Evolutionary conservation across 2,797 vertebrate genomes (phyloP).

Genomic region (Pipistrellus pipistrellus): DNA sequence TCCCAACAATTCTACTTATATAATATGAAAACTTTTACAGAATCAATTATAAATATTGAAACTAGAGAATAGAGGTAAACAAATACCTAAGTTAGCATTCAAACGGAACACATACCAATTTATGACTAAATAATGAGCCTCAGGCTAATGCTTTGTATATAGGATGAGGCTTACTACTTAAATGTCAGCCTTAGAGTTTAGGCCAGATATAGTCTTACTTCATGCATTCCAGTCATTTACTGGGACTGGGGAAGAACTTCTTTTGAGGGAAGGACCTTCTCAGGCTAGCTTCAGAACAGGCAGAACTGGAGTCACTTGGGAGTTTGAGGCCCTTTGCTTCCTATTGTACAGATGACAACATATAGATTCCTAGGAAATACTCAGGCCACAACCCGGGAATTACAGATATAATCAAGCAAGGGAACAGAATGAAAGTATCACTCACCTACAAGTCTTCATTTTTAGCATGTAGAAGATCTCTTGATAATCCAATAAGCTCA

Average conservation of each 20-base stretch:
- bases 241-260: constrained; percentile 3
- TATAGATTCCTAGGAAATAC: background rate
- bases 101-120: background rate
- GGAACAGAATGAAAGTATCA: background rate
- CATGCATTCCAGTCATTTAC: background rate
- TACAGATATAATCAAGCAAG: background rate
- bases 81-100: background rate
- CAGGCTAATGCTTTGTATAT: background rate
- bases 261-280: background rate
- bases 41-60: constrained; percentile 46
- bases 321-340: background rate
- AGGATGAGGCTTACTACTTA: constrained; percentile 14
- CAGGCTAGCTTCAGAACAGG: background rate
- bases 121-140: constrained; percentile 7
- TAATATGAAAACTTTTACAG: background rate
- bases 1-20: background rate
- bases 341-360: background rate
- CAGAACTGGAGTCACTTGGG: background rate
- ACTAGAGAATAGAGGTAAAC: background rate
- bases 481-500: background rate
- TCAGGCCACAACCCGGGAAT: background rate
- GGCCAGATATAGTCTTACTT: background rate
- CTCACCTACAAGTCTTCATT: background rate
- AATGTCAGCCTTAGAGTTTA: background rate
- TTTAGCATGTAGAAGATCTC: background rate